Conservation (phyloP, 2,797 vertebrate genomes). For the Thamnophis elegans region DNA sequence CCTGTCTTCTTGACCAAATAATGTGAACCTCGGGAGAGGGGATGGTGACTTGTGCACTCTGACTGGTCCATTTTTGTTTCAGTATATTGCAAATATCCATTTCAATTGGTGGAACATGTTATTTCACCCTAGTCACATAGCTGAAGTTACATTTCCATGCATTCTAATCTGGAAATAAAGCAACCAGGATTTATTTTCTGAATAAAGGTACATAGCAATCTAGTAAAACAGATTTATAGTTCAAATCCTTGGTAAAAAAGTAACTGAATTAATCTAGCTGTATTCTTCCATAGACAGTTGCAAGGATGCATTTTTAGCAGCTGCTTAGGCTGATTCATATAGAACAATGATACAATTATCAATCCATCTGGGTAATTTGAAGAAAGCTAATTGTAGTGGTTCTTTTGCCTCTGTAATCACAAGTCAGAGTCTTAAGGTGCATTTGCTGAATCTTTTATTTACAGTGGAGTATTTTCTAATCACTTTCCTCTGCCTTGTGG, state of each 20-base stretch:
- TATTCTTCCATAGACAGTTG: neutral
- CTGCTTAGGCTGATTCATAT: neutral
- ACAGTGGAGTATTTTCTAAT: neutral
- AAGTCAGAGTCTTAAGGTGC: neutral
- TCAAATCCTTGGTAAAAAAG: neutral
- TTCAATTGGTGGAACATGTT: neutral
- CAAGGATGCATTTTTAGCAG: neutral
- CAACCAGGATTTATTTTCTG: conserved; percentile 1
- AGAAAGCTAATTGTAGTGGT: neutral
- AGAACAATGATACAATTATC: conserved; percentile 15
- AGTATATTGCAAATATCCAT: neutral
- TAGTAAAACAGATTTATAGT: neutral
- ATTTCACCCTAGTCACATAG: neutral
- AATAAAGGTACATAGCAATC: neutral
- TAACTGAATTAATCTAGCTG: neutral
- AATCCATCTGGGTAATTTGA: conserved; percentile 10
- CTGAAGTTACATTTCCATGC: neutral
- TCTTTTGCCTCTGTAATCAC: neutral
- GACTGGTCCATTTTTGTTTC: neutral
- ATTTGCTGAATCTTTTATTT: neutral
- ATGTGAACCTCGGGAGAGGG: neutral
- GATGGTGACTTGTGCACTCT: neutral
- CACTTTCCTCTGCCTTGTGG: neutral
- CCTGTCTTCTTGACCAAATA: neutral
- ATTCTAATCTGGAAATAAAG: neutral